phyloP scores from a whole-genome alignment of 2,888 invertebrate genomes.

The Caenorhabditis auriculariae region DNA sequence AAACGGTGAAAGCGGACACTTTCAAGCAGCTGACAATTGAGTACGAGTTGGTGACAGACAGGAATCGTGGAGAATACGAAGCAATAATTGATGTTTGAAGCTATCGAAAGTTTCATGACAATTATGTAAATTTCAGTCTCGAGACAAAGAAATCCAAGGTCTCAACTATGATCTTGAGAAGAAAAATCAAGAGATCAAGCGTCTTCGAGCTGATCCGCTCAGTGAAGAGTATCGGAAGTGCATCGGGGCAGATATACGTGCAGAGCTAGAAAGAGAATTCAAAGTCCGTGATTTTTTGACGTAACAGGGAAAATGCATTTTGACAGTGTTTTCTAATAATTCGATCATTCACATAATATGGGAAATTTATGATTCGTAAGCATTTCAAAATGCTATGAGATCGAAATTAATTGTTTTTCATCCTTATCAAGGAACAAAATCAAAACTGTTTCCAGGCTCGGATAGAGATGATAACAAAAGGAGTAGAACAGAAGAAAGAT shows the following conservation, averaged over 20 bases:
- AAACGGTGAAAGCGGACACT: constrained; percentile 24
- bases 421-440: too few relatives aligned
- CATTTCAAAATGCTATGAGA: too few relatives aligned
- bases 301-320: too few relatives aligned
- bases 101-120: background rate
- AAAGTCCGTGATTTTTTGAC: constrained; percentile 16
- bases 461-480: constrained; percentile 48
- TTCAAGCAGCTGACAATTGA: constrained; percentile 42
- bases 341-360: too few relatives aligned
- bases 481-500: constrained; percentile 51
- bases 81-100: constrained; percentile 18
- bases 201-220: constrained; percentile 23
- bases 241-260: constrained; percentile 27
- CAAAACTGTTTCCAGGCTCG: constrained; percentile 38
- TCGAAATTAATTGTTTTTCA: too few relatives aligned
- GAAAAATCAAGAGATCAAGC: constrained; percentile 23
- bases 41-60: constrained; percentile 38
- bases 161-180: constrained; percentile 34
- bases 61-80: constrained; percentile 13
- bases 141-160: constrained; percentile 28
- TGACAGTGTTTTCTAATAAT: too few relatives aligned
- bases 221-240: constrained; percentile 27
- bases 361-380: too few relatives aligned
- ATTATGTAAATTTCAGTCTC: constrained; percentile 16
- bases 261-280: constrained; percentile 42